Evolutionary conservation across 2,113 vertebrate species (phyloP).

Genomic region (Patagioenas fasciata): DNA sequence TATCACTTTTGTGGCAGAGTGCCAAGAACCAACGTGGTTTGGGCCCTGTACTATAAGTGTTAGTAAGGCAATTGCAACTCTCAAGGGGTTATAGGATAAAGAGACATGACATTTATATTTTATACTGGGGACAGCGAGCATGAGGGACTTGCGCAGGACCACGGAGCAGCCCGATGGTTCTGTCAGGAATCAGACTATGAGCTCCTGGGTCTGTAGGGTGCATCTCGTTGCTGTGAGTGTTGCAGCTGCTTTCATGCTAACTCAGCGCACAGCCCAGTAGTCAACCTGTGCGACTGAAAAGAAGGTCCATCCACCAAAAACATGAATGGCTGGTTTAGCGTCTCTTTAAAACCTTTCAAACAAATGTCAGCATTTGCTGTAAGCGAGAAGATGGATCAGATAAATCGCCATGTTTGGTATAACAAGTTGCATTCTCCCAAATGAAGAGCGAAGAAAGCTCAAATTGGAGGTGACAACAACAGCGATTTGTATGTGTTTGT

Average conservation of each 20-base stretch:
- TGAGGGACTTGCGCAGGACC: background rate
- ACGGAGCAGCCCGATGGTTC: background rate
- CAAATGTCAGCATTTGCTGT: background rate
- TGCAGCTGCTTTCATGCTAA: accelerated
- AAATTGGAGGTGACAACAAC: accelerated
- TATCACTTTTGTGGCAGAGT: background rate
- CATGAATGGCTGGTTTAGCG: accelerated
- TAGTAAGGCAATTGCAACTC: background rate
- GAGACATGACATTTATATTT: accelerated
- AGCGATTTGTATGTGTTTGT: background rate
- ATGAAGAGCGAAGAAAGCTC: background rate
- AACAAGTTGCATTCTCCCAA: accelerated
- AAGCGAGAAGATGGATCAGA: background rate
- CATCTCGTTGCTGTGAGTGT: accelerated
- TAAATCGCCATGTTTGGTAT: background rate
- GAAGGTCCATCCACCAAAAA: background rate
- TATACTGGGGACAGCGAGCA: too few relatives aligned
- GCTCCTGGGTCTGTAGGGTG: background rate
- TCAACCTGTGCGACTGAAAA: background rate
- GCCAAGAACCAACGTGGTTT: accelerated
- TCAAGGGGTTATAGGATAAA: background rate
- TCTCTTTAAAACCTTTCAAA: background rate
- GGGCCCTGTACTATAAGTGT: background rate
- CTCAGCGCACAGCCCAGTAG: background rate
- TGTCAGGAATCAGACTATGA: background rate